phyloP scores from a whole-genome alignment of 53 echinoderm and acorn worm genomes.

The Arbacia lixula region DNA sequence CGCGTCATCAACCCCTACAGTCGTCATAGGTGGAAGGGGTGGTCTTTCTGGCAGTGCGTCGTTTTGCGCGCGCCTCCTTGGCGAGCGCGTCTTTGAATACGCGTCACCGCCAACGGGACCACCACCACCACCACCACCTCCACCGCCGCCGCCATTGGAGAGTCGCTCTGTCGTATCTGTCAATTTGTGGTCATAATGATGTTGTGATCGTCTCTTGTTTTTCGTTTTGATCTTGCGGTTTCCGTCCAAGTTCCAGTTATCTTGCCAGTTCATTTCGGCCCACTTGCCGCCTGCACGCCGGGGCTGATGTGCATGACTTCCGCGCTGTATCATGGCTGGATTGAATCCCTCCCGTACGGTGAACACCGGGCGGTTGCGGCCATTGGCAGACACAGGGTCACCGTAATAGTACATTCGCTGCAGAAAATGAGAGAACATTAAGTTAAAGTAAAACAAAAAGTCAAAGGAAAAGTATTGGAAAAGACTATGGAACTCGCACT shows the following conservation, averaged over 20 bases:
- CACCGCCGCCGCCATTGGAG: background rate
- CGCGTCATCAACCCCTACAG: background rate
- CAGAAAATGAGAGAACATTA: too few relatives aligned
- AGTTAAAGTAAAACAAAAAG: too few relatives aligned
- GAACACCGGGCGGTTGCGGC: background rate
- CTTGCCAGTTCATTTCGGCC: background rate
- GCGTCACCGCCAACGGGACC: background rate
- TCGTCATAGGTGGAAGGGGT: background rate
- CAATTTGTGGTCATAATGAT: too few relatives aligned
- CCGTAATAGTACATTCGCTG: constrained; percentile 35
- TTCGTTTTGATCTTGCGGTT: background rate
- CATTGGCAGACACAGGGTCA: background rate
- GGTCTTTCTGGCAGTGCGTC: constrained; percentile 33
- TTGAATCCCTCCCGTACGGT: constrained; percentile 5
- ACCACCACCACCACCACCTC: background rate
- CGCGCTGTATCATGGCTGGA: background rate
- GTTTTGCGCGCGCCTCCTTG: constrained; percentile 12
- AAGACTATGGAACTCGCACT: background rate
- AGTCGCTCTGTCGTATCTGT: too few relatives aligned
- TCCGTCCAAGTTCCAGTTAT: background rate
- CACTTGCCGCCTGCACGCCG: background rate
- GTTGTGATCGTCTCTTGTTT: background rate
- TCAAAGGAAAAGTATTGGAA: background rate
- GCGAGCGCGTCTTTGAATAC: background rate
- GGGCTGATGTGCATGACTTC: background rate